Conservation (phyloP, 2,113 vertebrate species). For the Actinemys pallida region DNA sequence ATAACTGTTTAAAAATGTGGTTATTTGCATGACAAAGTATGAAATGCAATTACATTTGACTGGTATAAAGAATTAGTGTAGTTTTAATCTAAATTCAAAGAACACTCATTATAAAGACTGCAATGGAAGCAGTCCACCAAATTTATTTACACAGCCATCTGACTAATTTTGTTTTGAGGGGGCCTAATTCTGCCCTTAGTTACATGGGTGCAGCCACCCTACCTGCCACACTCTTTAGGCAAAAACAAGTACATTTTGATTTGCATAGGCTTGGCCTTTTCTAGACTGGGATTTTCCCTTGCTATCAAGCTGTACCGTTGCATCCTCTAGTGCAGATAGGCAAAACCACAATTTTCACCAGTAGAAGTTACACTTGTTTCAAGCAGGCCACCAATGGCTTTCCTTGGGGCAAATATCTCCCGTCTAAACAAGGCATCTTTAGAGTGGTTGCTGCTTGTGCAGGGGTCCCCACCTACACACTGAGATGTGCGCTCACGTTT, state of each 20-base stretch:
- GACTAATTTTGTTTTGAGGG: conserved; percentile 23
- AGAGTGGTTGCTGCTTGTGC: not conserved
- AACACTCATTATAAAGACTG: not conserved
- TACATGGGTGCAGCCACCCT: not conserved
- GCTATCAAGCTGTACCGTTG: not conserved
- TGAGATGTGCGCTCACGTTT: not conserved
- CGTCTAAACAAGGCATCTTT: not conserved
- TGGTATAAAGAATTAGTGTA: conserved; percentile 48
- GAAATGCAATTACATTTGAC: conserved; percentile 57
- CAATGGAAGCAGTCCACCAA: not conserved
- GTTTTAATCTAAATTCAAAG: conserved; percentile 53
- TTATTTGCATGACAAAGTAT: conserved; percentile 57
- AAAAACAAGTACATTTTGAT: not conserved
- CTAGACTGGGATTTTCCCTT: not conserved
- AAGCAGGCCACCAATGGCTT: not conserved
- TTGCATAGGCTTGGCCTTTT: not conserved
- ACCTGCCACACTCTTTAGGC: not conserved
- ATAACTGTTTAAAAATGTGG: conserved; percentile 41
- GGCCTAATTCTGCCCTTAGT: not conserved
- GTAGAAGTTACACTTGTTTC: not conserved
- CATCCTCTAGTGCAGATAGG: not conserved
- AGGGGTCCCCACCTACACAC: not conserved
- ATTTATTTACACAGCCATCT: conserved; percentile 33
- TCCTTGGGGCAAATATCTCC: rapidly evolving
- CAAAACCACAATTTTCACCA: not conserved